Conservation (phyloP, 2,888 invertebrate genomes). For the Drosophila borealis region DNA sequence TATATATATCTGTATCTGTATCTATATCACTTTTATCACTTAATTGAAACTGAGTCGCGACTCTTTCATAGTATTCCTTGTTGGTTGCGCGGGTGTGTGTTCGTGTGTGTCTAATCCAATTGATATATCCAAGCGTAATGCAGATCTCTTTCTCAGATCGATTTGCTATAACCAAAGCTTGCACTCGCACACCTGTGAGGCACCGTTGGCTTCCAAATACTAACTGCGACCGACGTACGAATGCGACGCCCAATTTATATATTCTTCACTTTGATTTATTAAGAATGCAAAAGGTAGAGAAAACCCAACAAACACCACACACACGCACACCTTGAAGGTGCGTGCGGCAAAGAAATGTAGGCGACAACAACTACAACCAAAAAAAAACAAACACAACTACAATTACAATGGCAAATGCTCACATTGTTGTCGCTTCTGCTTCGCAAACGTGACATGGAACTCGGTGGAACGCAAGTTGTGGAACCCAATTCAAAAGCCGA, state of each 20-base stretch:
- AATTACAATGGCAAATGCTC: constrained; percentile 56
- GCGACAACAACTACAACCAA: constrained; percentile 53
- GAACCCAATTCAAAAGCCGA: constrained; percentile 34
- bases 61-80: constrained; percentile 66
- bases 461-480: constrained; percentile 50
- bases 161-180: constrained; percentile 80
- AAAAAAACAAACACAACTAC: constrained; percentile 9
- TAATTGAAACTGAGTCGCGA: constrained; percentile 1
- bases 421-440: constrained; percentile 47
- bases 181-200: constrained; percentile 84
- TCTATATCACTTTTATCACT: constrained; percentile 40
- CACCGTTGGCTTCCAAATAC: constrained; percentile 85
- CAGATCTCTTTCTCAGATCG: constrained; percentile 24
- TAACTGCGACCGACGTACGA: constrained; percentile 84
- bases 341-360: constrained; percentile 66
- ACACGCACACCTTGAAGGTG: constrained; percentile 37
- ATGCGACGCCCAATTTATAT: constrained; percentile 85
- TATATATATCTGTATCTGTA: constrained; percentile 9
- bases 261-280: constrained; percentile 85
- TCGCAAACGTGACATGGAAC: constrained; percentile 61
- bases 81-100: constrained; percentile 13
- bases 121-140: constrained; percentile 39
- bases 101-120: constrained; percentile 36
- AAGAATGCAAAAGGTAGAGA: constrained; percentile 85
- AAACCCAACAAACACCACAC: constrained; percentile 43